These are phyloP conservation scores for Rhea americana DNA, from an alignment of 2,113 vertebrate species.

Conservation along the genomic window DNA sequence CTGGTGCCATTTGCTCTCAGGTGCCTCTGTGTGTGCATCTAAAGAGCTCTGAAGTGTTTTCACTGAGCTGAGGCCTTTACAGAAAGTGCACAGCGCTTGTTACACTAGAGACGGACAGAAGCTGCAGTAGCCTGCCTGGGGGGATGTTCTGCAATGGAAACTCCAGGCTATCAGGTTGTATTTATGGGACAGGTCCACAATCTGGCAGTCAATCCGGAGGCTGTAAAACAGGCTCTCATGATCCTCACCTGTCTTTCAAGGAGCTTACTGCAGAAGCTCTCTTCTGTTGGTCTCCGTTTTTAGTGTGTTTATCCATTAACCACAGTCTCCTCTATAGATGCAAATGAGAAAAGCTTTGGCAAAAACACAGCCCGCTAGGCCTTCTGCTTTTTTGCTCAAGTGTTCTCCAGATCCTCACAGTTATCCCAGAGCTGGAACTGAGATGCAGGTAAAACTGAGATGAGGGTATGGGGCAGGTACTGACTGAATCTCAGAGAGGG, in stretches of 20 bases:
- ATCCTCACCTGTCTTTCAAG: neutral
- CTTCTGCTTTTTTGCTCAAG: slow-evolving; percentile 24
- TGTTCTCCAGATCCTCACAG: neutral
- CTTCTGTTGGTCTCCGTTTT: neutral
- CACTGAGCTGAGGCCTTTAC: neutral
- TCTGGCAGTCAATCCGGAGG: slow-evolving; percentile 29
- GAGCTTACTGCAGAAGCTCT: neutral
- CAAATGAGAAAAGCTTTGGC: neutral
- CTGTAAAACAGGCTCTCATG: neutral
- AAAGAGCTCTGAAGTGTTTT: neutral
- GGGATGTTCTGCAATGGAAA: neutral
- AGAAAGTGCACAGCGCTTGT: neutral
- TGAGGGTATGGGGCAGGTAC: neutral
- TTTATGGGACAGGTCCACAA: neutral
- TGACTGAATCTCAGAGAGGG: neutral
- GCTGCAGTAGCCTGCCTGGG: neutral
- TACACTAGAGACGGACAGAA: neutral
- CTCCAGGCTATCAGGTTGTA: neutral
- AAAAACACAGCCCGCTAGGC: neutral
- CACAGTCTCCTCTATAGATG: neutral
- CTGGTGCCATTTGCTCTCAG: neutral
- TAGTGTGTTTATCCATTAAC: neutral
- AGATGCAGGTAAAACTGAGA: slow-evolving; percentile 23
- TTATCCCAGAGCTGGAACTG: neutral
- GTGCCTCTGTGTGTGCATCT: neutral